Conservation (phyloP, 2,113 vertebrate genomes). For the Casuarius casuarius region DNA sequence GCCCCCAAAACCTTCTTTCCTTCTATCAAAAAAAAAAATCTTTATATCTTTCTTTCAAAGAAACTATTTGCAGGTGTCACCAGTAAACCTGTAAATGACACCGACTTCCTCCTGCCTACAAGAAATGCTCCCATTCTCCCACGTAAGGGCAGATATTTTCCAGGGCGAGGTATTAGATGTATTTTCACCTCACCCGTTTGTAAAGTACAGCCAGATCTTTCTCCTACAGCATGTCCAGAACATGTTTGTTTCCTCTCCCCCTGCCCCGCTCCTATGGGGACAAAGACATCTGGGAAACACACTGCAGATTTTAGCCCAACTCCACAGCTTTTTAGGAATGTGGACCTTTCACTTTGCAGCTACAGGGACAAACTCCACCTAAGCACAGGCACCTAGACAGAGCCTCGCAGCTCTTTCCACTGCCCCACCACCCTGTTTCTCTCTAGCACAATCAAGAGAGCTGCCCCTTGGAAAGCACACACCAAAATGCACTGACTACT, state of each 20-base stretch:
- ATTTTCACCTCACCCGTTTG: not conserved
- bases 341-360: not conserved
- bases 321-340: fast-evolving
- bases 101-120: not conserved
- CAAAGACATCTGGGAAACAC: not conserved
- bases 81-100: not conserved
- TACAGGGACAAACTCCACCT: not conserved
- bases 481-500: not conserved
- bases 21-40: not conserved
- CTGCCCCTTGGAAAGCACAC: not conserved
- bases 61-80: not conserved
- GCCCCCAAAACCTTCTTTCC: not conserved
- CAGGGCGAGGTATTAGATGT: not conserved
- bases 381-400: not conserved
- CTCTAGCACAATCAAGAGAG: not conserved
- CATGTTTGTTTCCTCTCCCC: not conserved
- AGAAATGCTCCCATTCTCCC: not conserved
- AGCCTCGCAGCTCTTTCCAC: not conserved
- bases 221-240: not conserved
- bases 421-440: not conserved
- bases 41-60: not conserved
- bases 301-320: not conserved
- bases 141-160: not conserved
- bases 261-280: not conserved
- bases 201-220: not conserved